These are phyloP conservation scores for Molanna angustata DNA, from an alignment of 2,888 invertebrate species.

Conservation along the genomic window DNA sequence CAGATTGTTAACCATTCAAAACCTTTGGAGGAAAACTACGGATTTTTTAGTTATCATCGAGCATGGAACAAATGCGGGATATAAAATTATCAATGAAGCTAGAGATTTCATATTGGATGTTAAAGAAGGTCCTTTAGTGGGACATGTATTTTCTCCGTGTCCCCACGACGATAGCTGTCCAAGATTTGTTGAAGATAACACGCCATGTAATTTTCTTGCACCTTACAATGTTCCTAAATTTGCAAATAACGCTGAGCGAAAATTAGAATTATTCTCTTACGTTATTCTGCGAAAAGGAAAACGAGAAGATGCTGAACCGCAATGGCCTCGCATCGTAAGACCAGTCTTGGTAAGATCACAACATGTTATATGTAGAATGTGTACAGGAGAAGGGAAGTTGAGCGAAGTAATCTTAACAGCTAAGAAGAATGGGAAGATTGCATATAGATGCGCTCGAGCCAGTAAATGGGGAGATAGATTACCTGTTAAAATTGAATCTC, in stretches of 20 bases:
- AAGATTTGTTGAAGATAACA: constrained; percentile 58
- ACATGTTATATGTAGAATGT: constrained; percentile 76
- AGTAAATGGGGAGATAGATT: constrained; percentile 79
- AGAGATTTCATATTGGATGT: constrained; percentile 73
- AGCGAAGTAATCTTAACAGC: constrained; percentile 75
- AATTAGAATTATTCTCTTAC: constrained; percentile 69
- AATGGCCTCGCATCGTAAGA: constrained; percentile 80
- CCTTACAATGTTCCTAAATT: constrained; percentile 58
- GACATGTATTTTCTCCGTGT: constrained; percentile 80
- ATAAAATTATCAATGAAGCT: constrained; percentile 78
- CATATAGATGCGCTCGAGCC: constrained; percentile 70
- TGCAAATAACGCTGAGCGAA: constrained; percentile 40
- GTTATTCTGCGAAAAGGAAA: constrained; percentile 77
- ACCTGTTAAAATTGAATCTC: constrained; percentile 50
- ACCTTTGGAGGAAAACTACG: constrained; percentile 84
- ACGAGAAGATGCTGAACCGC: constrained; percentile 48
- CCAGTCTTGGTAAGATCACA: constrained; percentile 66
- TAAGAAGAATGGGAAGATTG: constrained; percentile 70
- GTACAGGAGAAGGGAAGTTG: constrained; percentile 70
- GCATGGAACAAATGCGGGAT: constrained; percentile 79
- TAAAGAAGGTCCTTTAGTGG: constrained; percentile 42
- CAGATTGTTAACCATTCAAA: constrained; percentile 67
- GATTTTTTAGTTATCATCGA: constrained; percentile 82
- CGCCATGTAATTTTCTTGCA: constrained; percentile 77
- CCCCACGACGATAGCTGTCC: constrained; percentile 82